These are phyloP conservation scores for Cylloceria caligata DNA, from an alignment of 2,888 invertebrate genomes.

Conservation along the genomic window DNA sequence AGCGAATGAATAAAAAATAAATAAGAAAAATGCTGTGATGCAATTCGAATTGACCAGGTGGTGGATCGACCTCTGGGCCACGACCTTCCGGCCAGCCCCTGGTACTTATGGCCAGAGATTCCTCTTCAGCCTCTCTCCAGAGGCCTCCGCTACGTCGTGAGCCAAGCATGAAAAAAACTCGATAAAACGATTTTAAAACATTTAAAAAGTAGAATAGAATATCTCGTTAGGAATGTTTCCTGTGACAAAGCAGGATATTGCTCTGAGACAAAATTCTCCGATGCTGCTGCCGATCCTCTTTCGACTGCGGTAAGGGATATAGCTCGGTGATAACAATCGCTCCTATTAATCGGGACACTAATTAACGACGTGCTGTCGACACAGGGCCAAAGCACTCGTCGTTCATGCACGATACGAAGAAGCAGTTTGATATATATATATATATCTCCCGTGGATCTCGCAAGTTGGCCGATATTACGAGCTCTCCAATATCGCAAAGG, in stretches of 20 bases:
- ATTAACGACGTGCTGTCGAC: conserved; percentile 58
- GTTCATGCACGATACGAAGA: conserved; percentile 28
- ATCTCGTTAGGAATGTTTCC: conserved; percentile 33
- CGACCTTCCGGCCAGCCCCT: conserved; percentile 92
- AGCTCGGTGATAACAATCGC: conserved; percentile 63
- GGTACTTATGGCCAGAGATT: conserved; percentile 84
- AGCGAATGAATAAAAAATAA: conserved; percentile 19
- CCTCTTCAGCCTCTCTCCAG: conserved; percentile 72
- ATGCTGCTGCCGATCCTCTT: conserved; percentile 64
- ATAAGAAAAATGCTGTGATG: conserved; percentile 42
- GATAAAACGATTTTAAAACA: conserved; percentile 74
- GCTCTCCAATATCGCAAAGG: conserved; percentile 33
- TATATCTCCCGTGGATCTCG: not conserved
- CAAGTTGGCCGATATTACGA: not conserved
- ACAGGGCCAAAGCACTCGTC: not conserved
- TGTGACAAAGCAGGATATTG: not conserved
- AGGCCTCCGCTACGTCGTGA: conserved; percentile 70
- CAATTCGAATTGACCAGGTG: conserved; percentile 66
- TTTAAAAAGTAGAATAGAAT: conserved; percentile 10
- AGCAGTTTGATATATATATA: conserved; percentile 1
- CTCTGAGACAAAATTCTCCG: not conserved
- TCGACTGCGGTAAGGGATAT: not conserved
- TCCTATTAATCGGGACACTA: conserved; percentile 67
- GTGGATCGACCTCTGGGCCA: conserved; percentile 84
- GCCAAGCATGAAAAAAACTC: conserved; percentile 82